Evolutionary conservation across 2,888 invertebrate genomes (phyloP), one percentile per base, ranked within the genome.

Genomic region (Odontocerum albicorne): DNA sequence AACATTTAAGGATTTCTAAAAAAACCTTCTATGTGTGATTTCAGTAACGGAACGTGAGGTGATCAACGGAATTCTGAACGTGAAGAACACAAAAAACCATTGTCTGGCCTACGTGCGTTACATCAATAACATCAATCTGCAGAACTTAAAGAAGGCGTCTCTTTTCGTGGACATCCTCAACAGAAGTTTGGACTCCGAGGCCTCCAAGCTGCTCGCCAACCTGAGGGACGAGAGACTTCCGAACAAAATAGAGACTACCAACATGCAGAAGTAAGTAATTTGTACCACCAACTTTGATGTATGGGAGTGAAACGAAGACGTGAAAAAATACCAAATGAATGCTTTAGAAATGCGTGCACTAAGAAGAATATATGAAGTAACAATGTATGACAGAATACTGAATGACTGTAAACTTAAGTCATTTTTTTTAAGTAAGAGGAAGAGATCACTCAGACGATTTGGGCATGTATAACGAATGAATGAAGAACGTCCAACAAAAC

Each of bases 1-100:
- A 27, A 27, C 27, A 27, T 10, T 7, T 8, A 39, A 39, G 2
- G 12, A 39, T 39, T n/a, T 17, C 1, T 17, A n/a, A 39, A 8
- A 6, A 1, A 3, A 10, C 13, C 15, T 12, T 12, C 20, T 20
- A 3, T 19, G 13, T 21, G 10, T 27, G 27, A 27, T 69, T 72
- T 31, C 72, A 96, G 98, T 98, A 17, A 99, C 98, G 1, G 98
- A 98, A 76, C 81, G 97, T 38, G 98, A 99, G 76, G 96, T 99
- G 0, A 96, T 96, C 63, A 94, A 96, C 66, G 98, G 98, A 0
- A 83, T 98, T 3, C 73, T 99, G 13, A 91, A 89, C 66, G 96
- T 96, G 0, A 91, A 90, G 67, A 94, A 96, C 67, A 95, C 94
- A 0, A 92, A 93, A 69, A 96, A 96, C 66, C 96, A 97, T 71